These are phyloP conservation scores for Parazoanthus atlanticus DNA, from an alignment of 92 coral and sea anemone species.

Conservation along the genomic window DNA sequence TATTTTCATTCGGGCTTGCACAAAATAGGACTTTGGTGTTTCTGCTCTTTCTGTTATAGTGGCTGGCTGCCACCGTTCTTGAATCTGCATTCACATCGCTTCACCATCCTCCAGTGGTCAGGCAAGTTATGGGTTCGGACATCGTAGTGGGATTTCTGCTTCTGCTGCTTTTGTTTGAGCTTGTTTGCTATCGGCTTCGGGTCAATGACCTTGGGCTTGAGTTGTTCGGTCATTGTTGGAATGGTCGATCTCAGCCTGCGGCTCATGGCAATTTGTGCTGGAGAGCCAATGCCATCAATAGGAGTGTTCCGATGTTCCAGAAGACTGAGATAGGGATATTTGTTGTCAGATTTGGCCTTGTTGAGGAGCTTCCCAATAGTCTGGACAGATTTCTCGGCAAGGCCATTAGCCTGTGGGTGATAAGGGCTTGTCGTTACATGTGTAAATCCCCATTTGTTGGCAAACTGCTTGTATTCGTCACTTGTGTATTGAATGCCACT, in stretches of 20 bases:
- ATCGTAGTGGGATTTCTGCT: constrained; percentile 47
- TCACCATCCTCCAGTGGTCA: constrained; percentile 48
- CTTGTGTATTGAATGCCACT: constrained; percentile 32
- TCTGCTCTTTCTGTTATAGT: constrained; percentile 25
- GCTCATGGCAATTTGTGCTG: constrained; percentile 54
- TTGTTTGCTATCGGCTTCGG: constrained; percentile 11
- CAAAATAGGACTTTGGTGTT: constrained; percentile 55
- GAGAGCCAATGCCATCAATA: constrained; percentile 8
- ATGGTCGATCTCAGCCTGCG: constrained; percentile 34
- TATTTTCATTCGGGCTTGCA: background rate
- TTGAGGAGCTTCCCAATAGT: constrained; percentile 3
- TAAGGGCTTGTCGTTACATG: constrained; percentile 10
- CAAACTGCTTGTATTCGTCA: background rate
- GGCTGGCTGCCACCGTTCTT: constrained; percentile 55
- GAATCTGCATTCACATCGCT: constrained; percentile 43
- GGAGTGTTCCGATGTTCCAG: background rate
- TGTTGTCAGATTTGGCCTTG: constrained; percentile 3
- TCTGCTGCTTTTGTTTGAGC: constrained; percentile 33
- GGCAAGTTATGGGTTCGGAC: constrained; percentile 40
- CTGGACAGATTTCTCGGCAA: background rate
- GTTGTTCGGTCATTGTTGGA: constrained; percentile 27
- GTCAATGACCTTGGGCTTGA: constrained; percentile 34
- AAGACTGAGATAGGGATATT: background rate
- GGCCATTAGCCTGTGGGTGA: constrained; percentile 14
- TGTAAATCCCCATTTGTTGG: constrained; percentile 12